Evolutionary conservation across 2,888 invertebrate species (phyloP), one percentile per base, ranked within the genome.

Genomic region (Campaea margaritaria): DNA sequence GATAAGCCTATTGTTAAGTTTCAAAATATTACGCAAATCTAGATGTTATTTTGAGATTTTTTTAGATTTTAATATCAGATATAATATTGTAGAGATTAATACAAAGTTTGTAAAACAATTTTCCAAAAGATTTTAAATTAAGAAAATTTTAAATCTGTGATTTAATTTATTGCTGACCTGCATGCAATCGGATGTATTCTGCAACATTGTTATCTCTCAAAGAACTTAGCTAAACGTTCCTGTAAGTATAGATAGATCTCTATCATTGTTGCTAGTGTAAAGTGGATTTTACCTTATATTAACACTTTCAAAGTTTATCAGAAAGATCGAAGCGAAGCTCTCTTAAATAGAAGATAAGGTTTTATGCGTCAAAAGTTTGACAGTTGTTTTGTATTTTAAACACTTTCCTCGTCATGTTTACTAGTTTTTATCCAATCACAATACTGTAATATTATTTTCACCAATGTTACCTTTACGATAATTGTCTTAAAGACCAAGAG

Each of bases 221-320:
- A 85, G 83, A 86, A 85, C 84, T 89, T 84, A 83, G 83, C 65
- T 84, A 83, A 89, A 89, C 89, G 91, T 91, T 91, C 91, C 91
- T 91, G 79, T 88, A 90, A 86, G 83, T 87, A 85, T 87, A 91
- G 85, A 87, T 91, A 91, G 91, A 91, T 91, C 89, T 91, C 90
- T 90, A 85, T 81, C 75, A 79, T 81, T 86, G 87, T 87, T 87
- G 85, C 85, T 83, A 87, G 79, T 86, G 79, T 82, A 75, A 79
- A 78, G 67, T 67, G 74, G 62, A 69, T 65, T 73, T 72, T 70
- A 71, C 69, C 41, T 54, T 52, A 56, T 56, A 61, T 61, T 61
- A 61, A 47, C 55, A 15, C 15, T 43, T 61, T 55, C 60, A 57
- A 65, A 68, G 68, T 70, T 63, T 66, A 73, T 59, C 39, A 53